Evolutionary conservation across 2,113 vertebrate species (phyloP).

Genomic region (Fulmarus glacialis): DNA sequence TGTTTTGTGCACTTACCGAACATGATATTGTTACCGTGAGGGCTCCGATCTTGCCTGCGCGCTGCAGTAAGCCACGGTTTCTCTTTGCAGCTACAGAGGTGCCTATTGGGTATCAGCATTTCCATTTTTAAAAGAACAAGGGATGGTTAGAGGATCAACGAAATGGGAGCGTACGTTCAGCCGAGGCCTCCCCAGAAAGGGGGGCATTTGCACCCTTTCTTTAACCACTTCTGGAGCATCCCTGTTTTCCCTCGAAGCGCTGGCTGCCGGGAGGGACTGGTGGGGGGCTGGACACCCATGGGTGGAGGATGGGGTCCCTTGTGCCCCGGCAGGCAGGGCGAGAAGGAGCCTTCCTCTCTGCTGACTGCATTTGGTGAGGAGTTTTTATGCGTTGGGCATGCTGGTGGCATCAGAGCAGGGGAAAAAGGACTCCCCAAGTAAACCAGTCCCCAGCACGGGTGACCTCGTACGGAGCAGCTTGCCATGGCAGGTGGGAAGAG

Average conservation of each 20-base stretch:
- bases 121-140: background rate
- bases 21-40: background rate
- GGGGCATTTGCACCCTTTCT: background rate
- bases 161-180: background rate
- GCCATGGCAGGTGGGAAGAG: background rate
- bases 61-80: background rate
- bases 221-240: background rate
- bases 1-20: constrained; percentile 19
- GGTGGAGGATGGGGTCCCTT: accelerated
- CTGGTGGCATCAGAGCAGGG: accelerated
- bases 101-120: background rate
- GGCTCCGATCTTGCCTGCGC: background rate
- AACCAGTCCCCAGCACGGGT: background rate
- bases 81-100: background rate
- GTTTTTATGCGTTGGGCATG: background rate
- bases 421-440: background rate
- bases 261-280: background rate
- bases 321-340: background rate
- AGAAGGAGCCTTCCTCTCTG: background rate
- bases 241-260: background rate
- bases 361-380: accelerated
- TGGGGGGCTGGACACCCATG: background rate
- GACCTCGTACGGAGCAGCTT: background rate
- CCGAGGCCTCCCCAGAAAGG: background rate
- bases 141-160: background rate